Conservation (phyloP, 2,113 vertebrate genomes). For the Phyllostomus hastatus region DNA sequence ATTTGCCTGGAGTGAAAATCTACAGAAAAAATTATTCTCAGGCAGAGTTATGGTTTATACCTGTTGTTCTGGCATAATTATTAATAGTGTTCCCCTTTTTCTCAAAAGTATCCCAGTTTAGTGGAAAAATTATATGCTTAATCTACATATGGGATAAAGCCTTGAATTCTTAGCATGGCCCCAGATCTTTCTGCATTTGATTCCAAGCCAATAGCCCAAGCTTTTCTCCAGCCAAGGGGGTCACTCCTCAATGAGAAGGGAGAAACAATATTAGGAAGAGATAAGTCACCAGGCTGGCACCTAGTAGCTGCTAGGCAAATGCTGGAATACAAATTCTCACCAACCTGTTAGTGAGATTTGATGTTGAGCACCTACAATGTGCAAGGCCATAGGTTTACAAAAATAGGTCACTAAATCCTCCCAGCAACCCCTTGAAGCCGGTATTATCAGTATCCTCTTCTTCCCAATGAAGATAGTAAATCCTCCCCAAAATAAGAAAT, state of each 20-base stretch:
- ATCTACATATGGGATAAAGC: not conserved
- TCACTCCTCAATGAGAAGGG: not conserved
- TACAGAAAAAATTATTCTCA: not conserved
- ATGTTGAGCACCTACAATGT: not conserved
- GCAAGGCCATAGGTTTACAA: not conserved
- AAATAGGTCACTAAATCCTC: not conserved
- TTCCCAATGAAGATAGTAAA: not conserved
- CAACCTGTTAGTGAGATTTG: not conserved
- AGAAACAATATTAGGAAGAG: not conserved
- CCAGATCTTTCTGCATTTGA: not conserved
- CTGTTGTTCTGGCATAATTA: not conserved
- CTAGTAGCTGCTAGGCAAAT: not conserved
- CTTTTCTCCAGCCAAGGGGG: not conserved
- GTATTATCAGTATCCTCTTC: not conserved
- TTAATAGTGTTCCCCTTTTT: not conserved
- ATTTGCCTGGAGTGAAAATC: not conserved
- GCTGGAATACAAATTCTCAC: not conserved
- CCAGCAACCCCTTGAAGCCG: not conserved
- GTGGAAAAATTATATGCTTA: not conserved
- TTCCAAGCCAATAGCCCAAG: not conserved
- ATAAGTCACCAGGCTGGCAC: not conserved
- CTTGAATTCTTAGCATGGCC: not conserved
- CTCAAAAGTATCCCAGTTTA: not conserved
- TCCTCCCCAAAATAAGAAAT: not conserved
- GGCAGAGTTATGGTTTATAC: not conserved